These are phyloP conservation scores for Epinotia ramella DNA, from an alignment of 2,888 invertebrate genomes.

Conservation along the genomic window DNA sequence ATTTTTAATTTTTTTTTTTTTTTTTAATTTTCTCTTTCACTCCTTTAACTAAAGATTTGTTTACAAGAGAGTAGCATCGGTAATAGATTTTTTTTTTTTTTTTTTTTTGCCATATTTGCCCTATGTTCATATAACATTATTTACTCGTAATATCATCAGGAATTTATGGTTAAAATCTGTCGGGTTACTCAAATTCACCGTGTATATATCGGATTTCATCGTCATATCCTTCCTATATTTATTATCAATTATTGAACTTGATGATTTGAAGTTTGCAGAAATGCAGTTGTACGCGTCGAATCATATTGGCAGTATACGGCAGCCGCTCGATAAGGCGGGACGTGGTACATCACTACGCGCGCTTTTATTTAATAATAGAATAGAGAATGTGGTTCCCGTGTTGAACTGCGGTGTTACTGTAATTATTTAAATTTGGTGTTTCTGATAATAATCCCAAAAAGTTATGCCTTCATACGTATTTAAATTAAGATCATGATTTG, in stretches of 20 bases:
- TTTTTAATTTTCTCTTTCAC: no score
- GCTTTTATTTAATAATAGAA: conserved; percentile 17
- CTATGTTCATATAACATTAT: no score
- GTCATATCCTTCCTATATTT: conserved; percentile 3
- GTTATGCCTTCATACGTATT: not conserved
- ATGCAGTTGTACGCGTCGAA: conserved; percentile 1
- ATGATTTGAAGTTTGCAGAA: conserved; percentile 30
- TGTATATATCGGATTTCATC: conserved; percentile 17
- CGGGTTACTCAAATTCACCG: no score
- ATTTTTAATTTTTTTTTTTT: no score
- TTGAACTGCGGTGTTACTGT: not conserved
- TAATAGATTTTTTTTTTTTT: no score
- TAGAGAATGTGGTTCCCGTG: not conserved
- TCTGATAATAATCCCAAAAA: not conserved
- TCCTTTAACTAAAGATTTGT: no score
- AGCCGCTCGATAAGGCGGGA: conserved; percentile 49
- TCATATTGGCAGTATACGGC: conserved; percentile 37
- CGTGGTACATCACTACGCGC: conserved; percentile 50
- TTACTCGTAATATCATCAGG: no score
- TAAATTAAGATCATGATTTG: not conserved
- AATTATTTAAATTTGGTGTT: not conserved
- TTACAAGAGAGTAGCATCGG: no score
- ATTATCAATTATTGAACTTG: conserved; percentile 27
- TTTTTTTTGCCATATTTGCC: no score
- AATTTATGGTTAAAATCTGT: no score